Evolutionary conservation across 1,140 invertebrate genomes (phyloP), one percentile per base, ranked within the genome.

Genomic region (Polypedilum pembai): DNA sequence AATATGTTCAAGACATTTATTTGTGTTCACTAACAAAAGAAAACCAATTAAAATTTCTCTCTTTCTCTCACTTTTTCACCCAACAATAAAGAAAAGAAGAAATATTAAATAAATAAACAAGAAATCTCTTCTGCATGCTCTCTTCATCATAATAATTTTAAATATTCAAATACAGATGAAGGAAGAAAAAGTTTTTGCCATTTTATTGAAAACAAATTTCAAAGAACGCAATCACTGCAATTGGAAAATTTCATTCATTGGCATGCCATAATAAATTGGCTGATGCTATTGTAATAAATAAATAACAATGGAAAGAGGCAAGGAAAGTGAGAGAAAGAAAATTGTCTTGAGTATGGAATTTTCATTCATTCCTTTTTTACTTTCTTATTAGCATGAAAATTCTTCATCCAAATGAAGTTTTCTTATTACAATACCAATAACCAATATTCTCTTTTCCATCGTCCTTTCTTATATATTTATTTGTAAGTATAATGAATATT

Each of bases 321-420:
- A 15, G 1, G 8, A 8, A 45, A 4, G 15, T 4, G n/a, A 56
- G 1, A 15, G 10, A 56, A 3, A 15, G 45, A 56, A 15, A 56
- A 56, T 56, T 33, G 24, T 56, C 45, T 56, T 56, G 24, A 56
- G 8, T 56, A 15, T n/a, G 45, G 45, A 56, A 56, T 56, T 56
- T 33, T 33, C 24, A 33, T 33, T 33, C 24, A 33, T 33, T 33
- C 45, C 12, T 56, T 56, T n/a, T 56, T 56, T 12, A 56, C 12
- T n/a, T n/a, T 56, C 45, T 56, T 56, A 56, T 56, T 56, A 56
- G 45, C 45, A 56, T 56, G 45, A 56, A 56, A 56, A 56, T 56
- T 56, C 45, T 15, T 56, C 45, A 12, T 56, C n/a, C n/a, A n/a
- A 56, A 56, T 56, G 45, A 56, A 56, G 12, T 8, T 56, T 56